Conservation (phyloP, 2,888 invertebrate genomes). For the Phragmatobia fuliginosa region DNA sequence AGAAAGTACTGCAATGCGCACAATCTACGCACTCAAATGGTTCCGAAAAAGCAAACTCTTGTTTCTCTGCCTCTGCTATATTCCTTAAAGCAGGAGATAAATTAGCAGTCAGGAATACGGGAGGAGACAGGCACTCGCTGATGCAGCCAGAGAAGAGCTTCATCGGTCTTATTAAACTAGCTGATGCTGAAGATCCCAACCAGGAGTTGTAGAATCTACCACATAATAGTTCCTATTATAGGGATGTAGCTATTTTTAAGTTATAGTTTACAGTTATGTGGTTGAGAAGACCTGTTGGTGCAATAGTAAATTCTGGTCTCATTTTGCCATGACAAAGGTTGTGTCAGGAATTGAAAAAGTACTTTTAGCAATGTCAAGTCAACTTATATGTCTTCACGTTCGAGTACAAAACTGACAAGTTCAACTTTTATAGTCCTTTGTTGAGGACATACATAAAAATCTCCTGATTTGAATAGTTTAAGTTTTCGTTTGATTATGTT, state of each 20-base stretch:
- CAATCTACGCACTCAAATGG: slow-evolving; percentile 87
- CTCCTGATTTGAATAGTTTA: slow-evolving; percentile 28
- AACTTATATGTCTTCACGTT: slow-evolving; percentile 2
- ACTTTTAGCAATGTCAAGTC: slow-evolving; percentile 7
- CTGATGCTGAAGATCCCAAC: slow-evolving; percentile 82
- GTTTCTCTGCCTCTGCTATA: slow-evolving; percentile 90
- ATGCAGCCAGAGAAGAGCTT: slow-evolving; percentile 93
- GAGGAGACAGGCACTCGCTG: slow-evolving; percentile 88
- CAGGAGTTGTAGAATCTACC: slow-evolving; percentile 64
- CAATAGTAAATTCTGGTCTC: slow-evolving; percentile 32
- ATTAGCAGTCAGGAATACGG: slow-evolving; percentile 90
- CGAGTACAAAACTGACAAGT: slow-evolving; percentile 10
- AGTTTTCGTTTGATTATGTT: slow-evolving; percentile 11
- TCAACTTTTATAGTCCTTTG: not conserved
- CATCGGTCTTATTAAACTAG: slow-evolving; percentile 93
- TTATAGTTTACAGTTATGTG: slow-evolving; percentile 20
- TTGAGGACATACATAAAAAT: slow-evolving; percentile 19
- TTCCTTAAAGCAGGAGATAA: slow-evolving; percentile 89
- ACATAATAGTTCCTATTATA: slow-evolving; percentile 14
- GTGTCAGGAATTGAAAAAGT: slow-evolving; percentile 15
- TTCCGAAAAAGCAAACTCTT: slow-evolving; percentile 89
- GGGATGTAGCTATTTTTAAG: slow-evolving; percentile 16
- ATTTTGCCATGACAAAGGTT: slow-evolving; percentile 25
- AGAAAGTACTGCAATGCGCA: slow-evolving; percentile 91
- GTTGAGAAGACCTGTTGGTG: slow-evolving; percentile 21